These are phyloP conservation scores for Ochlodes sylvanus DNA, from an alignment of 2,888 invertebrate genomes.

Conservation along the genomic window DNA sequence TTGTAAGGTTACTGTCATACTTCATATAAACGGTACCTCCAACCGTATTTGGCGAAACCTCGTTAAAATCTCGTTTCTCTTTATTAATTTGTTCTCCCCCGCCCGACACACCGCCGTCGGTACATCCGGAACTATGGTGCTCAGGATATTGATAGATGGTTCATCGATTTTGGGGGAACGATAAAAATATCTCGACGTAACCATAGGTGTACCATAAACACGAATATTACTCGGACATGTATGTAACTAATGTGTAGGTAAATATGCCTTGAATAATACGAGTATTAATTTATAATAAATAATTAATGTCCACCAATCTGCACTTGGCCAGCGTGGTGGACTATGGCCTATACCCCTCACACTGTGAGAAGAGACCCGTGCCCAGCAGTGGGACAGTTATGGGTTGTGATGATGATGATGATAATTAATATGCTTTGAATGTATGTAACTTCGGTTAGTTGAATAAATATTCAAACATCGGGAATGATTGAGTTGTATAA, in stretches of 20 bases:
- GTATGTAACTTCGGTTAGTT: too few relatives aligned
- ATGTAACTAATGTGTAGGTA: background rate
- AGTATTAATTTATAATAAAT: too few relatives aligned
- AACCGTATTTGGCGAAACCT: conserved; percentile 61
- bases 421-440: too few relatives aligned
- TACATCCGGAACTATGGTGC: conserved; percentile 48
- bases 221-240: background rate
- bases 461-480: too few relatives aligned
- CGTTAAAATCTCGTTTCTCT: conserved; percentile 53
- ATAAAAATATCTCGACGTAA: conserved; percentile 27
- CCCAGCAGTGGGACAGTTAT: too few relatives aligned
- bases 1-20: conserved; percentile 26
- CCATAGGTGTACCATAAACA: background rate
- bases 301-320: too few relatives aligned
- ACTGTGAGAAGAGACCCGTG: too few relatives aligned
- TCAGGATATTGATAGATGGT: conserved; percentile 54
- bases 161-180: conserved; percentile 50
- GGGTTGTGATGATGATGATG: too few relatives aligned
- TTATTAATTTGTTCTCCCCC: conserved; percentile 50
- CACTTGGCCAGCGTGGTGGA: too few relatives aligned
- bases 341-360: too few relatives aligned
- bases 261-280: too few relatives aligned
- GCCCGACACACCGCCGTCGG: conserved; percentile 32
- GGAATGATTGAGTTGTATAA: too few relatives aligned
- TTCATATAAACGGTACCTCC: conserved; percentile 69